These are phyloP conservation scores for Orthosia cruda DNA, from an alignment of 2,888 invertebrate genomes.

Conservation along the genomic window DNA sequence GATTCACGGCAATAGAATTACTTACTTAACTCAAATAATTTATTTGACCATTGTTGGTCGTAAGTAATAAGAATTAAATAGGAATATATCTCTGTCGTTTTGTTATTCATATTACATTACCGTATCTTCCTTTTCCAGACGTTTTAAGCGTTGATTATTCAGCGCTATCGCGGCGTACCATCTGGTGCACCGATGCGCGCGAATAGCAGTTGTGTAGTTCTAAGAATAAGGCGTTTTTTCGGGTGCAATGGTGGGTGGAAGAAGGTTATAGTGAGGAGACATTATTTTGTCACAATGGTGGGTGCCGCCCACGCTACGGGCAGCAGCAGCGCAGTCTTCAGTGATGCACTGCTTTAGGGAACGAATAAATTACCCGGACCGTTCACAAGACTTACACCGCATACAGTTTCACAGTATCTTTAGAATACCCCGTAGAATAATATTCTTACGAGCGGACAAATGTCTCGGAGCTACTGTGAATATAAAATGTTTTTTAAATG, in stretches of 20 bases:
- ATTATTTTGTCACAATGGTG: conserved; percentile 92
- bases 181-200: conserved; percentile 79
- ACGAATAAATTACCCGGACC: conserved; percentile 90
- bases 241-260: conserved; percentile 72
- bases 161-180: conserved; percentile 89
- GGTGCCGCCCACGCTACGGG: conserved; percentile 89
- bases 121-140: conserved; percentile 92
- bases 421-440: conserved; percentile 81
- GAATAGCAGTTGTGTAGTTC: conserved; percentile 75
- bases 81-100: conserved; percentile 90
- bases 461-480: conserved; percentile 65
- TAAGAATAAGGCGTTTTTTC: conserved; percentile 82
- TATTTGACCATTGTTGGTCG: conserved; percentile 85
- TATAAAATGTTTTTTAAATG: conserved; percentile 55
- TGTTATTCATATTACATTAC: conserved; percentile 92
- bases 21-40: conserved; percentile 78
- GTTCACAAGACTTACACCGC: conserved; percentile 82
- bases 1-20: conserved; percentile 77
- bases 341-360: conserved; percentile 91
- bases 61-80: conserved; percentile 90
- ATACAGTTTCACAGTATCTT: conserved; percentile 83
- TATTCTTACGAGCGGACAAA: conserved; percentile 74
- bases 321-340: conserved; percentile 86
- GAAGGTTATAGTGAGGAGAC: conserved; percentile 88
- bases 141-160: conserved; percentile 92